Percentiles rank a stretch among this genome's conserved stretches.
Conservation (phyloP, 2,113 vertebrate species). For the Ptilorrhoa leucosticta region DNA sequence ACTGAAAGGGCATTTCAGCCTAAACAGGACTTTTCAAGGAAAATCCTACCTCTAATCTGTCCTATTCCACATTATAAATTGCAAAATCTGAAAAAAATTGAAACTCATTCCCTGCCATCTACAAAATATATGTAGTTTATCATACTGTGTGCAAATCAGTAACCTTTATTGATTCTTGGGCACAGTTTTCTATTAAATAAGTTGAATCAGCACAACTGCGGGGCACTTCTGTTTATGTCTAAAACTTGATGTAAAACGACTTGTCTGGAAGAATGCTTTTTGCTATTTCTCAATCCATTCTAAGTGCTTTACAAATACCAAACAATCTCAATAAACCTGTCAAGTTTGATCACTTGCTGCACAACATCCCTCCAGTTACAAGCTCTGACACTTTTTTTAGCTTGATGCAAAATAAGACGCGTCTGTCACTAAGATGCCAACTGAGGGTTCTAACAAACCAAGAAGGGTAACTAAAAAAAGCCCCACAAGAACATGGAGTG, state of each 20-base stretch:
- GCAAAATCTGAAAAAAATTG: neutral
- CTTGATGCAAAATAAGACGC: neutral
- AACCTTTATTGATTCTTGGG: constrained; percentile 30
- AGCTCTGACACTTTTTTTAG: neutral
- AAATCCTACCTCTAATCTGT: neutral
- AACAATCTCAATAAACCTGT: constrained; percentile 48
- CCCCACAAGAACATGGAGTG: neutral
- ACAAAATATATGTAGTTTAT: neutral
- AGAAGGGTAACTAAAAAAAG: neutral
- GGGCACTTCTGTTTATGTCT: constrained; percentile 17
- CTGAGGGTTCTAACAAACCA: neutral
- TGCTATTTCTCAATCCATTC: constrained; percentile 11
- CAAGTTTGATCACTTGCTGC: neutral
- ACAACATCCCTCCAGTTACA: neutral
- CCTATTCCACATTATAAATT: neutral
- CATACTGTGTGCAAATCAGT: neutral
- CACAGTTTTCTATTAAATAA: neutral
- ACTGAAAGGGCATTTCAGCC: neutral
- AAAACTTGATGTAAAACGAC: constrained; percentile 44
- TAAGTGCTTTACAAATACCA: constrained; percentile 36
- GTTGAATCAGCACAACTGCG: neutral
- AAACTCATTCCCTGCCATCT: neutral
- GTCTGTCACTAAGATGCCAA: neutral
- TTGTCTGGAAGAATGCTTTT: constrained; percentile 30
- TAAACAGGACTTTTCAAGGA: neutral